Evolutionary conservation across 2,113 vertebrate genomes (phyloP).

Genomic region (Polypterus bichir): DNA sequence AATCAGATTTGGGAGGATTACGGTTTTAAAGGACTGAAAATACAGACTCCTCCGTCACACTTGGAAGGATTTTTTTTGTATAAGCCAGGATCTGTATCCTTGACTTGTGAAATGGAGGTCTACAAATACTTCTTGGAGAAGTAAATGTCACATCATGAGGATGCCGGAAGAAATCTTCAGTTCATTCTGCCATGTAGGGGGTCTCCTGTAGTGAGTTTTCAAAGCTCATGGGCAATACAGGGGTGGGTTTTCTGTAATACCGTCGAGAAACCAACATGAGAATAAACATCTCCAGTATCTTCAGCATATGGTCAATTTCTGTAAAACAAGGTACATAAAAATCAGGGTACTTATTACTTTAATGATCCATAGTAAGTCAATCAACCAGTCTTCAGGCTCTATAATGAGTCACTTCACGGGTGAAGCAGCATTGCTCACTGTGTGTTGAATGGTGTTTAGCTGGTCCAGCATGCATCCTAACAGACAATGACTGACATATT

Average conservation of each 20-base stretch:
- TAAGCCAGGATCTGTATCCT: too few relatives aligned
- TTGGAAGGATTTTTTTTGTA: too few relatives aligned
- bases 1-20: too few relatives aligned
- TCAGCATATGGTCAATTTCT: constrained; percentile 16
- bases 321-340: not conserved
- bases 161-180: too few relatives aligned
- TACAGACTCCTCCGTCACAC: too few relatives aligned
- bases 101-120: too few relatives aligned
- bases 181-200: too few relatives aligned
- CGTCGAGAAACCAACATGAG: constrained; percentile 5
- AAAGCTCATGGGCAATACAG: constrained; percentile 2
- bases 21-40: too few relatives aligned
- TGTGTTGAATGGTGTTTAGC: not conserved
- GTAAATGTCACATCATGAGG: too few relatives aligned
- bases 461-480: not conserved
- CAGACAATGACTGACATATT: not conserved
- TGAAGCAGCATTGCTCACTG: not conserved
- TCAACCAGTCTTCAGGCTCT: too few relatives aligned
- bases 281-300: constrained; percentile 13
- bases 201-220: constrained; percentile 4
- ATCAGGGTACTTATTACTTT: not conserved
- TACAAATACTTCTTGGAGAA: too few relatives aligned
- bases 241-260: constrained; percentile 6
- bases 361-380: not conserved
- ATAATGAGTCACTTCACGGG: too few relatives aligned